phyloP scores from a whole-genome alignment of 2,888 invertebrate genomes.

The Oligia latruncula region DNA sequence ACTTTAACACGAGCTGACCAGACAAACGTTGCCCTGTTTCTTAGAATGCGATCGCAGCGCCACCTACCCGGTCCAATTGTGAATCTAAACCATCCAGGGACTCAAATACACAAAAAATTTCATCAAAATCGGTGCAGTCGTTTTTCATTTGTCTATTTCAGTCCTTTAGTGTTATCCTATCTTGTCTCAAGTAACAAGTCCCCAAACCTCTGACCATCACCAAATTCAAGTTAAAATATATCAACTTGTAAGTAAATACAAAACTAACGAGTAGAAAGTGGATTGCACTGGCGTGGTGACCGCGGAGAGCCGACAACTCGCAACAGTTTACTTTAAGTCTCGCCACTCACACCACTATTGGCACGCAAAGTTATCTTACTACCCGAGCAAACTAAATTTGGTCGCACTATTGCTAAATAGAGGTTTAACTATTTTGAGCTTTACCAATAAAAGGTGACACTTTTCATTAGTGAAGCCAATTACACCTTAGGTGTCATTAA shows the following conservation, averaged over 20 bases:
- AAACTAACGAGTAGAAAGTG: conserved; percentile 29
- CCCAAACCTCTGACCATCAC: background rate
- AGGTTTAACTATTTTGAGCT: conserved; percentile 13
- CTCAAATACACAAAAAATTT: no score
- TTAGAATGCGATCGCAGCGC: no score
- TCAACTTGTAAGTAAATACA: conserved; percentile 1
- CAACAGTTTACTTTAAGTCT: conserved; percentile 50
- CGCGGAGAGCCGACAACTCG: conserved; percentile 42
- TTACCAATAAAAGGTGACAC: background rate
- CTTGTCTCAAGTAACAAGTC: background rate
- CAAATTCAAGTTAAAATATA: background rate
- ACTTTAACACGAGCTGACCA: background rate
- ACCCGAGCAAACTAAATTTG: conserved; percentile 51
- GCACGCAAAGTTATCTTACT: conserved; percentile 47
- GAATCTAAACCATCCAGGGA: background rate
- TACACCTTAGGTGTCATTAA: background rate
- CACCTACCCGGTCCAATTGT: background rate
- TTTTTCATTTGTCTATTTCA: background rate
- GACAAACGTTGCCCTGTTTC: background rate
- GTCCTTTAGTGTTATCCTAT: background rate
- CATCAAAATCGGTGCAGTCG: no score
- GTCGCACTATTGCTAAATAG: conserved; percentile 30
- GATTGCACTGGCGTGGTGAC: conserved; percentile 33
- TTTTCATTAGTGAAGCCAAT: background rate
- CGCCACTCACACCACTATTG: conserved; percentile 40